Base-by-base conservation (phyloP, 2,888 invertebrate genomes). In the Micoletzkya japonica region DNA sequence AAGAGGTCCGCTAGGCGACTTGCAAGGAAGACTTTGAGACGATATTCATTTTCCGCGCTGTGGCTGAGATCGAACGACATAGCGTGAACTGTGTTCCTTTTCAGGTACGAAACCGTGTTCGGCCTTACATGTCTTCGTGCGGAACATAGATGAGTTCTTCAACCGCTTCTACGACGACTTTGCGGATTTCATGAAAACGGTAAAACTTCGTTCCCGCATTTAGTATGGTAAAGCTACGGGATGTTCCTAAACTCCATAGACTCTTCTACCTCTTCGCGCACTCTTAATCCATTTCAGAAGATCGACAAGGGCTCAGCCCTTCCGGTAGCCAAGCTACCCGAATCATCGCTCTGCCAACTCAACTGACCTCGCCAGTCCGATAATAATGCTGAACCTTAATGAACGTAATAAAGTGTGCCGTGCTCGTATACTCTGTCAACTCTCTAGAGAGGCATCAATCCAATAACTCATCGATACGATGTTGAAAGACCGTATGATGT, bases 101-200 rank as follows among this genome's bases (percentile, higher is more conserved):
- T 50, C 64, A 66, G 64, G 64, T 7, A 44, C 54, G 36, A 14
- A 14, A 20, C 58, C 68, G 2, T 68, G 68, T 20, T 57, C 68
- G 7, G 34, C 44, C 6, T 17, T 68, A 4, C 80, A 80, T 59
- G 81, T 82, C 1, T 82, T 82, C 61, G 79, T 77, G 6, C 70
- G 81, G 7, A 78, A 80, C 69, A 77, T 76, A 4, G 80, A 81
- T 34, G 80, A 82, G 63, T 82, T 82, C 72, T 77, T 82, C 37
- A 60, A 73, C 4, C 70, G 79, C 10, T 77, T 81, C 69, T 81
- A 78, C 68, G 81, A 82, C 69, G 80, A 81, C 70, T 75, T 82
- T 34, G 76, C 81, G 1, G 81, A 82, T 2, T 82, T 81, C 70
- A 78, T 82, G 79, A 77, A 78, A 71, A 75, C 68, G 30, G 75